Evolutionary conservation across 2,113 vertebrate species (phyloP), one percentile per base, ranked within the genome.

Genomic region (Elachura formosa): DNA sequence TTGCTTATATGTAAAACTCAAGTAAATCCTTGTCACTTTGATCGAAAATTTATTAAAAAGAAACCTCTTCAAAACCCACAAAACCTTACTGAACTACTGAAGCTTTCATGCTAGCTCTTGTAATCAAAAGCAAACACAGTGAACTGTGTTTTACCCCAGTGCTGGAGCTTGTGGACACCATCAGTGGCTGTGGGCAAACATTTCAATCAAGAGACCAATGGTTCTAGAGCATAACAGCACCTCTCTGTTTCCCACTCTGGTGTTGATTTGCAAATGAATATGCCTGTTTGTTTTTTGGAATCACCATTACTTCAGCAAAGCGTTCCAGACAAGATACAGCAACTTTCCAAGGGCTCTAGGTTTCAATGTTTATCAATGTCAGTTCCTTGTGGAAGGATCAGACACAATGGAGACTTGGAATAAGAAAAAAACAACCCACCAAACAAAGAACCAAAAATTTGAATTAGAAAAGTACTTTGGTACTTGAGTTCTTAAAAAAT

Each of bases 301-400:
- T 69, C 22, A 19, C 19, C 54, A 64, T 90, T 94, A 71, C 61
- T 92, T 93, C 71, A 84, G 41, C 48, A 88, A 79, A 90, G 48
- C 80, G 38, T 71, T 92, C 73, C 79, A 84, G 84, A 33, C 54
- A 73, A 72, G 87, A 71, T 56, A 40, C 54, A 74, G 71, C 36
- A 36, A 24, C 80, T 94, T 92, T 80, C 69, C 94, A 91, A 87
- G 56, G 86, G 51, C 72, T 87, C 69, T 45, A 43, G 36, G 43
- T 87, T 90, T 93, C 48, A 38, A 86, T 92, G 97, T 97, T 96
- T 96, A 85, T 98, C 94, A 83, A 67, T 97, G 94, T 95, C 96
- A 94, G 74, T 85, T 90, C 22, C 51, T 63, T 89, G 74, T 88
- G 93, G 78, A 93, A 94, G 26, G 62, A 94, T 93, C 67, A 76